A percentile compares a stretch with the other conserved stretches of the same genome.
Conservation (phyloP, 2,888 invertebrate genomes). For the Tipula vernalis region DNA sequence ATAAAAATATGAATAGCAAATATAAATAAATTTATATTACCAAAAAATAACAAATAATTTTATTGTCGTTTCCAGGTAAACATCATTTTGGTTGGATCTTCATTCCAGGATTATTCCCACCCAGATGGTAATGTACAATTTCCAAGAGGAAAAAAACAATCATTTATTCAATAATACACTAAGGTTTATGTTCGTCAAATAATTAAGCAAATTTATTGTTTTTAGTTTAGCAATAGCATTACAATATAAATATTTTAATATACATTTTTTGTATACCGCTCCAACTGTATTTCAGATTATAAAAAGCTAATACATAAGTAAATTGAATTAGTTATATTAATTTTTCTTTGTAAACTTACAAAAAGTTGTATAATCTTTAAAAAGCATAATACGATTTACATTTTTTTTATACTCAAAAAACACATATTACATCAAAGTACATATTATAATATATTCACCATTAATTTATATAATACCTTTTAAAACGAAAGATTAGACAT, state of each 20-base stretch:
- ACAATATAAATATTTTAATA: not conserved
- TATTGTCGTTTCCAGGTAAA: not conserved
- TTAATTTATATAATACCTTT: not conserved
- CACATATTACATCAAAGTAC: not conserved
- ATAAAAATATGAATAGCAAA: too few relatives aligned
- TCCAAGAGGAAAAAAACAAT: not conserved
- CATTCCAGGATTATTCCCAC: not conserved
- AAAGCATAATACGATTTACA: not conserved
- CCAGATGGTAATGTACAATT: not conserved
- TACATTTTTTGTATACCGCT: not conserved
- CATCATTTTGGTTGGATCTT: not conserved
- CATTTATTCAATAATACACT: not conserved
- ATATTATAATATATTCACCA: not conserved
- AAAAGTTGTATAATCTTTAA: not conserved
- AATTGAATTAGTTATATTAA: not conserved
- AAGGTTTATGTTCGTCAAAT: not conserved
- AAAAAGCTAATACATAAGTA: not conserved
- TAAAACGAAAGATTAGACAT: not conserved
- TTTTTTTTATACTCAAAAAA: not conserved
- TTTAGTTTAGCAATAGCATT: not conserved
- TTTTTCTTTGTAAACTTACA: not conserved
- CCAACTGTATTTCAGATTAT: not conserved
- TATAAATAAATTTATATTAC: too few relatives aligned
- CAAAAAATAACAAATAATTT: too few relatives aligned
- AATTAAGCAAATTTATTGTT: not conserved